Evolutionary conservation across 2,113 vertebrate genomes (phyloP).

Genomic region (Clinocottus analis): DNA sequence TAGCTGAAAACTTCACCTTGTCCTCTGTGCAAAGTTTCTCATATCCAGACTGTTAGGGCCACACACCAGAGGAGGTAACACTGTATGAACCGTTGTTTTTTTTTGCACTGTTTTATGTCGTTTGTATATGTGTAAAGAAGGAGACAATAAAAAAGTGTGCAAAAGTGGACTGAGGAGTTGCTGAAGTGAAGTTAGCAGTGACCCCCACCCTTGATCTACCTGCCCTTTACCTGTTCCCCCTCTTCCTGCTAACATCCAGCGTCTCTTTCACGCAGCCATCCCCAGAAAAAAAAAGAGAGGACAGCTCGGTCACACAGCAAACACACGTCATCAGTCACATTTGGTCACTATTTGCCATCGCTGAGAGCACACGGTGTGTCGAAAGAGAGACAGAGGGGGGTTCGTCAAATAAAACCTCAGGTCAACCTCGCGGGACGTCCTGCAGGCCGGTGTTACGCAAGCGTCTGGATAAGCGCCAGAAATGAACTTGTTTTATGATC

Average conservation of each 20-base stretch:
- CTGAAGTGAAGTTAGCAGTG: neutral
- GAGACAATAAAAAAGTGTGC: neutral
- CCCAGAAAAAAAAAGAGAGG: neutral
- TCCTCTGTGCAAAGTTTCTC: neutral
- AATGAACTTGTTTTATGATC: constrained; percentile 25
- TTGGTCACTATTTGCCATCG: constrained; percentile 25
- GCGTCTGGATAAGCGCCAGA: neutral
- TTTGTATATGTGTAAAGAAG: neutral
- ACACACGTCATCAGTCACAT: constrained; percentile 19
- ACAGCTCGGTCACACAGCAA: constrained; percentile 2
- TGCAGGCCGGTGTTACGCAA: constrained; percentile 47
- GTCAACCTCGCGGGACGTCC: constrained; percentile 26
- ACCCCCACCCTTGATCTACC: neutral
- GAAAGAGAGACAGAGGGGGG: constrained; percentile 1
- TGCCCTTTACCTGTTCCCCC: neutral
- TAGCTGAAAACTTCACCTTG: neutral
- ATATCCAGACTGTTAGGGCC: neutral
- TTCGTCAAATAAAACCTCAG: neutral
- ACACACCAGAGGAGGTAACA: constrained; percentile 19
- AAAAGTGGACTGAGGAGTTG: neutral
- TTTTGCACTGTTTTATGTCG: neutral
- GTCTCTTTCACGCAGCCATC: neutral
- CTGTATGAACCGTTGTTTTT: neutral
- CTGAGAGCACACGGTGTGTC: constrained; percentile 18
- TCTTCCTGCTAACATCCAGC: neutral